Evolutionary conservation across 2,888 invertebrate genomes (phyloP), one percentile per base, ranked within the genome.

Genomic region (Dicroscelio sp.): DNA sequence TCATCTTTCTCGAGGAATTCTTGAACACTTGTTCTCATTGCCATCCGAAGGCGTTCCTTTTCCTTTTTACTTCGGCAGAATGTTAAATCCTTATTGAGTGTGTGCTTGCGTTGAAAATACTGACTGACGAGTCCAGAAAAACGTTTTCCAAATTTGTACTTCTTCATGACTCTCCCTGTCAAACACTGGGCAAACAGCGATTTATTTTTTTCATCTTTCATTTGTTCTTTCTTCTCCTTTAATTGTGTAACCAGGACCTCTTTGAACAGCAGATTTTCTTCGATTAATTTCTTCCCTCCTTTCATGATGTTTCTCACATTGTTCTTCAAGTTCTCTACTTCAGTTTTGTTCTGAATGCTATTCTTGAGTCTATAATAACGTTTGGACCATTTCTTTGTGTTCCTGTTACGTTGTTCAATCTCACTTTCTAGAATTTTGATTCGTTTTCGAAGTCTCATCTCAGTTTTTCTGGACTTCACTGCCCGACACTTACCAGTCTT

Each of bases 1-100:
- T 75, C 86, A 73, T 90, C 79, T 71, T 67, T 90, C 55, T 86
- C 67, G 3, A 90, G 52, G 43, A 90, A 90, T 12, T 38, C 48
- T 52, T 25, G n/a, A 20, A 89, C 76, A 63, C 69, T 63, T 10
- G 86, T 69, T 30, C 82, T 12, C 55, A 83, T 83, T 1, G 69
- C 69, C 23, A 5, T 20, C 0, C 14, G 27, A 1, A 80, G 27
- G 25, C 69, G 73, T 5, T 20, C 1, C 31, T 82, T 88, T 52
- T 78, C 67, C 14, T 67, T 55, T 23, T 17, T 75, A n/a, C 30
- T 75, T 71, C 75, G n/a, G 52, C 43, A 75, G 67, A 55, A 79
- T 25, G 23, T 27, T 20, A 75, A 43, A 2, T 55, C 43, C n/a
- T 48, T 48, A 23, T 31, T 69, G 25, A 25, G 23, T 20, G 23